Evolutionary conservation across 2,797 vertebrate species (phyloP), one percentile per base, ranked within the genome.

Genomic region (Florisuga fusca): DNA sequence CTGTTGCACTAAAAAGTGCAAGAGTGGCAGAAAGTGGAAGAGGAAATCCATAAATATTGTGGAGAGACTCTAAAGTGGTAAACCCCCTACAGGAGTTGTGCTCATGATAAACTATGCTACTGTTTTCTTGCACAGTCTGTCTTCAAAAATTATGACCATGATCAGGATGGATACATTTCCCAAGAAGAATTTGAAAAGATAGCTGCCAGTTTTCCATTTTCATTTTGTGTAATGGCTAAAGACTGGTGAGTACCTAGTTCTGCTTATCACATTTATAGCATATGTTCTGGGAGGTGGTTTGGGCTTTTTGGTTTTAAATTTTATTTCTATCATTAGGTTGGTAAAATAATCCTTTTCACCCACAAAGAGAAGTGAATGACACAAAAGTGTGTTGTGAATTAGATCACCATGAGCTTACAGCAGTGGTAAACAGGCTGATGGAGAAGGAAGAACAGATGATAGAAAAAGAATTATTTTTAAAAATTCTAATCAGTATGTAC

Each of bases 121-220:
- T 95, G 33, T 77, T 91, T 48, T 31, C 33, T 97, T 82, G 38
- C 50, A 19, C 97, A 99, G 99, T 99, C 99, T 53, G 99, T 99
- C 94, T 99, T 99, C 96, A 99, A 99, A 97, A 99, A 99, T 97
- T 99, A 99, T 50, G 99, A 99, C 97, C 99, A 99, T 38, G 98
- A 99, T 79, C 98, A 99, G 96, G 99, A 99, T 34, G 99, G 99
- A 89, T 99, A 99, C 97, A 99, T 99, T 97, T 99, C 98, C 93
- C 99, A 99, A 90, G 99, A 98, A 94, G 99, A 99, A 78, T 99
- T 99, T 98, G 99, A 99, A 97, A 99, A 99, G 97, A 99, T 99
- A 94, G 99, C 99, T 57, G 98, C 98, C 27, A 99, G 98, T 94
- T 99, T 99, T 94, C 99, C 99, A 1, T 99, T 99, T 96, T 99